Evolutionary conservation across 2,888 invertebrate species (phyloP), one percentile per base, ranked within the genome.

Genomic region (Pristionchus exspectatus): DNA sequence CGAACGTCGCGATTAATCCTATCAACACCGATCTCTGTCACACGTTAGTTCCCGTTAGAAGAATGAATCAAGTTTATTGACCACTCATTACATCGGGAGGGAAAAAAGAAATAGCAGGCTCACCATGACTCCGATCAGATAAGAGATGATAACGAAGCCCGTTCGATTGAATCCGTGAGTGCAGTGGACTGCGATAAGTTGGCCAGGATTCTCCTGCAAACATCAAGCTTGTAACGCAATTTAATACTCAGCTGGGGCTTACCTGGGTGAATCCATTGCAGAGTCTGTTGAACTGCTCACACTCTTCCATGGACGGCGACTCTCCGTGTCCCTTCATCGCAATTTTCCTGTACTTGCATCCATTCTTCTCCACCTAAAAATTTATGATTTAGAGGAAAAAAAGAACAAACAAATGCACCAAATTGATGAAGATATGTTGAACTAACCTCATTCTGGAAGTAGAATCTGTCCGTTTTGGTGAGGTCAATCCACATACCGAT

Each of bases 101-200:
- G 50, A 33, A 33, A 5, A 33, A 16, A n/a, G 85, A 14, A 2
- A 18, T 54, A 30, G 16, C 56, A 30, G 27, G 12, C 77, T 77
- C 87, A 91, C 92, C 89, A 91, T 90, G 91, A 97, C 97, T 95
- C 97, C 97, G 9, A 98, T 97, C 95, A 99, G 96, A 95, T 97
- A 99, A 0, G 98, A 97, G 50, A 97, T 97, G 87, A 99, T 97
- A 12, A 99, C 96, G 95, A 99, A 99, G 0, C 99, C 99, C 14
- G 98, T 98, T 93, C 99, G 96, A 95, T 99, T 99, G 95, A 99
- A 99, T 0, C 99, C 99, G 95, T 99, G 99, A 0, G 99, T 98
- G 95, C 98, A 98, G 95, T 98, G 98, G 14, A 98, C 97, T 56
- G 96, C 97, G 56, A 94, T 89, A n/a, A 95, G 74, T 54, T 92